These are phyloP conservation scores for Echeneis naucrates DNA, from an alignment of 2,797 vertebrate species.

Conservation along the genomic window DNA sequence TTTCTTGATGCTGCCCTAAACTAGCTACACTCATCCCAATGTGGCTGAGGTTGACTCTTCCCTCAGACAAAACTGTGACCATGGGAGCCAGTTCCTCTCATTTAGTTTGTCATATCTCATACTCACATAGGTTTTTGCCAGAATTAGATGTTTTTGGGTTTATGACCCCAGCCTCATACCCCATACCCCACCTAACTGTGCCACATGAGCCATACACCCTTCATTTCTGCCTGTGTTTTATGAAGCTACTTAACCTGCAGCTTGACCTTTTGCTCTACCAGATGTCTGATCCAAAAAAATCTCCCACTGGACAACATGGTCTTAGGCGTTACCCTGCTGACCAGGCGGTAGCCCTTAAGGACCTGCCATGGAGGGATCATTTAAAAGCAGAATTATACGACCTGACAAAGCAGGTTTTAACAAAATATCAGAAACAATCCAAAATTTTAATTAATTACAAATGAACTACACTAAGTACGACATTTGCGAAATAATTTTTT, in stretches of 20 bases:
- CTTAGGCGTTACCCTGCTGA: slow-evolving; percentile 49
- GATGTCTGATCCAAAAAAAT: slow-evolving; percentile 71
- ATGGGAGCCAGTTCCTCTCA: slow-evolving; percentile 7
- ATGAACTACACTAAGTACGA: neutral
- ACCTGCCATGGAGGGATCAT: neutral
- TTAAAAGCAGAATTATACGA: slow-evolving; percentile 16
- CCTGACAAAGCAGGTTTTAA: neutral
- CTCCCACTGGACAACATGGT: slow-evolving; percentile 43
- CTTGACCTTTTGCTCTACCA: slow-evolving; percentile 71
- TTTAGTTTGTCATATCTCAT: slow-evolving; percentile 45
- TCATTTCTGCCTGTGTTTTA: slow-evolving; percentile 60
- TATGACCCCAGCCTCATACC: slow-evolving; percentile 27
- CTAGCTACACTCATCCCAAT: slow-evolving; percentile 9
- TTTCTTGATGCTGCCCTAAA: neutral
- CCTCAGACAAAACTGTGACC: slow-evolving; percentile 15
- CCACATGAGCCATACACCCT: slow-evolving; percentile 44
- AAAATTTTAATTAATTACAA: neutral
- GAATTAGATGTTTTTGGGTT: slow-evolving; percentile 60
- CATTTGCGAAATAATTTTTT: too few relatives aligned
- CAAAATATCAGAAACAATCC: neutral
- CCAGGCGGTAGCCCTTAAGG: slow-evolving; percentile 6
- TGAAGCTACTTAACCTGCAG: slow-evolving; percentile 61
- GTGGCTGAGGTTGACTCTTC: neutral
- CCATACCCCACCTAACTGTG: slow-evolving; percentile 35
- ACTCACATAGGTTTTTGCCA: slow-evolving; percentile 41